A percentile compares a stretch with the other conserved stretches of the same genome.
Evolutionary conservation across 1,140 invertebrate species (phyloP).

Genomic region (Apolygus lucorum): DNA sequence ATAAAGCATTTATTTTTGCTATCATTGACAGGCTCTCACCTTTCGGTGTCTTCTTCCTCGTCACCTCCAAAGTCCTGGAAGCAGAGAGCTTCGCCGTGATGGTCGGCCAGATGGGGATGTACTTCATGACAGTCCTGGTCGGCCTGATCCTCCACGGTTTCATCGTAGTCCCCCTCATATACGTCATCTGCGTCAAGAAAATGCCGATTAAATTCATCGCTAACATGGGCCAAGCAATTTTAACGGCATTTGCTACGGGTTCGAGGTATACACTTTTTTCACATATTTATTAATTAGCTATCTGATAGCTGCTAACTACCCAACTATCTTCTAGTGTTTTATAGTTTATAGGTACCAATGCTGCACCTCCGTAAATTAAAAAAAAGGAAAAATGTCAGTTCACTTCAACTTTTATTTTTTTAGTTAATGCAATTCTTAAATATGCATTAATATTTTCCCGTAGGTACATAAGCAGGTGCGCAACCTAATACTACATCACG

Average conservation of each 20-base stretch:
- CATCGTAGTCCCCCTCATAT: slow-evolving; percentile 74
- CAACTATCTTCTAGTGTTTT: too few relatives aligned
- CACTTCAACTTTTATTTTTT: too few relatives aligned
- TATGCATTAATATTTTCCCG: too few relatives aligned
- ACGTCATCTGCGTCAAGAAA: slow-evolving; percentile 64
- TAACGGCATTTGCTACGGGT: slow-evolving; percentile 85
- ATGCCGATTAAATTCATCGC: slow-evolving; percentile 72
- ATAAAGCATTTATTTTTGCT: slow-evolving; percentile 13
- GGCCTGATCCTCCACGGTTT: slow-evolving; percentile 86
- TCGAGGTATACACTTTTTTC: slow-evolving; percentile 57
- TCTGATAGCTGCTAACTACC: too few relatives aligned
- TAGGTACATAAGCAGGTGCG: too few relatives aligned
- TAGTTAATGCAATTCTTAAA: too few relatives aligned
- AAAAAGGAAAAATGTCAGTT: too few relatives aligned
- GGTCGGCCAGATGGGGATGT: slow-evolving; percentile 72
- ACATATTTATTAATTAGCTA: too few relatives aligned
- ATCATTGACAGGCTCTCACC: slow-evolving; percentile 58
- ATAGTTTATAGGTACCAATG: too few relatives aligned
- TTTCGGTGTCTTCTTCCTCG: slow-evolving; percentile 70
- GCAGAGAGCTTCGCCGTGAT: slow-evolving; percentile 65
- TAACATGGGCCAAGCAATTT: slow-evolving; percentile 77
- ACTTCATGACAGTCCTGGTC: slow-evolving; percentile 81
- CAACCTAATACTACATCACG: too few relatives aligned
- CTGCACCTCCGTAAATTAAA: too few relatives aligned
- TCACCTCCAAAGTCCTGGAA: slow-evolving; percentile 67